phyloP scores from a whole-genome alignment of 2,113 vertebrate species.

The Dipodomys stephensi region DNA sequence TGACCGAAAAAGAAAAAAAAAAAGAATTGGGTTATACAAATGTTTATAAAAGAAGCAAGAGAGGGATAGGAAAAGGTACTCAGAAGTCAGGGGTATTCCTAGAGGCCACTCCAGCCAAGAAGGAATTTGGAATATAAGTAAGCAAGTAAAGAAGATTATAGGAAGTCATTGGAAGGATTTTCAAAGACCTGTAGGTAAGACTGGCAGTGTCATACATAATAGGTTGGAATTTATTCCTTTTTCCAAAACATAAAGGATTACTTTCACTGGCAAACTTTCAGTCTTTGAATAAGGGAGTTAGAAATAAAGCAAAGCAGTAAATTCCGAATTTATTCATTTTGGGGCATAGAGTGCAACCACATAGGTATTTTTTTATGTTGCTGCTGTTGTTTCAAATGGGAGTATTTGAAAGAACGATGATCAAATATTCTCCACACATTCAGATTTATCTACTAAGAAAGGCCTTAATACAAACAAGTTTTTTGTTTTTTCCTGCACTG shows the following conservation, averaged over 20 bases:
- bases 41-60: background rate
- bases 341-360: conserved; percentile 42
- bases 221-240: background rate
- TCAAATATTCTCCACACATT: conserved; percentile 31
- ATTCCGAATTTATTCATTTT: conserved; percentile 46
- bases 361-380: too few species aligned
- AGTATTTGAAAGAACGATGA: conserved; percentile 43
- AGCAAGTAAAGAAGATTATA: background rate
- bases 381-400: background rate
- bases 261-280: background rate
- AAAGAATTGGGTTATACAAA: background rate
- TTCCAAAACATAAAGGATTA: background rate
- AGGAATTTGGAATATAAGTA: background rate
- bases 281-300: background rate
- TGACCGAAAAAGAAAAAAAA: too few species aligned
- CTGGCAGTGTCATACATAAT: background rate
- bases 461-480: conserved; percentile 46
- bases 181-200: background rate
- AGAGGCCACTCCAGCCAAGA: background rate
- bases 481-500: background rate
- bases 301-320: conserved; percentile 37
- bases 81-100: background rate
- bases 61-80: background rate
- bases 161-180: background rate
- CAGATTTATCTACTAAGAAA: conserved; percentile 56